phyloP scores from a whole-genome alignment of 92 coral and sea anemone genomes.

The Paragorgia papillata region DNA sequence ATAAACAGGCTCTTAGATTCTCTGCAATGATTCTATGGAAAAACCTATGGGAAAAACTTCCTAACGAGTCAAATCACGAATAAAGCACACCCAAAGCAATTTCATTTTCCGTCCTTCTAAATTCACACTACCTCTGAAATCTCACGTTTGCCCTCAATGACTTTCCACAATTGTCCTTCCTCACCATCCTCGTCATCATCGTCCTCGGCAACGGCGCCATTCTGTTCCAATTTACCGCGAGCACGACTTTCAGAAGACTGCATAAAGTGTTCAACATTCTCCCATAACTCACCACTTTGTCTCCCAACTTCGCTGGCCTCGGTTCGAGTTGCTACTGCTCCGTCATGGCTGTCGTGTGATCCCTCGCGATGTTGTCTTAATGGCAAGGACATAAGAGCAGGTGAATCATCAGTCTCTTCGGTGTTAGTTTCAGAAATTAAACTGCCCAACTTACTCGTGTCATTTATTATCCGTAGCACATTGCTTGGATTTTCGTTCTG shows the following conservation, averaged over 20 bases:
- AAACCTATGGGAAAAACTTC: too few species aligned
- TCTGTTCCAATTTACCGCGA: conserved; percentile 74
- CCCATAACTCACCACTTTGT: conserved; percentile 61
- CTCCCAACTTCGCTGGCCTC: neutral
- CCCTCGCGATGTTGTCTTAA: too few species aligned
- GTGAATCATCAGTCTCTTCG: neutral
- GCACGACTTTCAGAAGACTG: conserved; percentile 59
- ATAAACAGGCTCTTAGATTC: too few species aligned
- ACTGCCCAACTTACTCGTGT: conserved; percentile 20
- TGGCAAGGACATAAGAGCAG: neutral
- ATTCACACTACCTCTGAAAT: conserved; percentile 72
- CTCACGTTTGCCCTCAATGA: conserved; percentile 71
- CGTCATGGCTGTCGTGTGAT: conserved; percentile 3
- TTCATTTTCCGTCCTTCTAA: too few species aligned
- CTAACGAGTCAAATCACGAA: too few species aligned
- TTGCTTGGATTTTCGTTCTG: neutral
- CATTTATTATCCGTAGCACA: neutral
- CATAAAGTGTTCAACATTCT: conserved; percentile 69
- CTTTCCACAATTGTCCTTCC: conserved; percentile 83
- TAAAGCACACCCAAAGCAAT: too few species aligned
- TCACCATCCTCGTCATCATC: conserved; percentile 73
- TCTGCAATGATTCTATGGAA: too few species aligned
- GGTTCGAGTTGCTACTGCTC: neutral
- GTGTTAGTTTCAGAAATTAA: neutral
- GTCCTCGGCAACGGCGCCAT: conserved; percentile 81